phyloP scores from a whole-genome alignment of 1,140 invertebrate species.

The Leptoteleia sp. region DNA sequence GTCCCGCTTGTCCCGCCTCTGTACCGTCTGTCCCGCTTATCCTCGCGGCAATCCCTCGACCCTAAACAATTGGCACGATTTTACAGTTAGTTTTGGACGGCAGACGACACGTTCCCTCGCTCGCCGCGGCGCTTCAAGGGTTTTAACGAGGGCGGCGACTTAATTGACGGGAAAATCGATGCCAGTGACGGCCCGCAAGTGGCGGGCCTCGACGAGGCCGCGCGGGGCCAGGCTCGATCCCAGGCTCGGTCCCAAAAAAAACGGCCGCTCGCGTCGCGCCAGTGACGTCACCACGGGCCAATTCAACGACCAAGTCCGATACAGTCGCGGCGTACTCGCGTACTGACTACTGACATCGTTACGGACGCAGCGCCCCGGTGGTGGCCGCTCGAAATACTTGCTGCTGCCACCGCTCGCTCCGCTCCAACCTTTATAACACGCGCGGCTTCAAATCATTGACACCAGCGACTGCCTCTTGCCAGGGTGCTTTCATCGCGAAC shows the following conservation, averaged over 20 bases:
- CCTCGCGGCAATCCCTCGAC: no score
- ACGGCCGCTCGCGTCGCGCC: not conserved
- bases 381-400: conserved; percentile 32
- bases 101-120: no score
- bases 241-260: no score
- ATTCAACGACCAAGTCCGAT: conserved; percentile 12
- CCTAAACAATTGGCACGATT: no score
- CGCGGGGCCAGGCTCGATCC: not conserved
- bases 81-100: no score
- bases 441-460: conserved; percentile 10
- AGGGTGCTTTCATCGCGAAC: conserved; percentile 1
- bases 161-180: conserved; percentile 35
- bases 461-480: conserved; percentile 17
- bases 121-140: not conserved
- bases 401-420: conserved; percentile 21
- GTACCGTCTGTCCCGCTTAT: no score
- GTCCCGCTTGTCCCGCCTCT: no score
- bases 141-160: conserved; percentile 28
- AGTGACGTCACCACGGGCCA: not conserved
- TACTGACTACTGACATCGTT: conserved; percentile 57
- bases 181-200: not conserved
- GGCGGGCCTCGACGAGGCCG: not conserved
- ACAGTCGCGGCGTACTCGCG: conserved; percentile 39
- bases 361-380: conserved; percentile 49
- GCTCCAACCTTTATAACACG: conserved; percentile 31